Conservation (phyloP, 2,113 vertebrate genomes). For the Cygnus atratus region DNA sequence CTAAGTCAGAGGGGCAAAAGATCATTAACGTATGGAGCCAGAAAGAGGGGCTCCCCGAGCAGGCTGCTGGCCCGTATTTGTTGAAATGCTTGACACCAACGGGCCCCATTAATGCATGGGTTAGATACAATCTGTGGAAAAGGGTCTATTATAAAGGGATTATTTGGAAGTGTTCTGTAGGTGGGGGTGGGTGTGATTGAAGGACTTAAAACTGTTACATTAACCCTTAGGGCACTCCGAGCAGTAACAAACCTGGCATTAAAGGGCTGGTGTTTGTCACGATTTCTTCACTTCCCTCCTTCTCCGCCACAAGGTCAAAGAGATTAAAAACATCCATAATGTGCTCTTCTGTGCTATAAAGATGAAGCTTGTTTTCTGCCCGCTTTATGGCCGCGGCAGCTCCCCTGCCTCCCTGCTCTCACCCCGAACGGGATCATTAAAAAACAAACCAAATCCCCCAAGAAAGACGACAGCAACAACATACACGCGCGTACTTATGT, state of each 20-base stretch:
- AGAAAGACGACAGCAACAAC: not conserved
- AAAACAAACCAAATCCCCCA: not conserved
- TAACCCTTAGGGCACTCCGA: constrained; percentile 32
- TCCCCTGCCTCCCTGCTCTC: not conserved
- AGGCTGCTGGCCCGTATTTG: constrained; percentile 10
- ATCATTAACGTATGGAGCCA: constrained; percentile 50
- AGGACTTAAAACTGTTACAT: constrained; percentile 55
- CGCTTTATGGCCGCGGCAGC: not conserved
- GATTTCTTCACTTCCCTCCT: constrained; percentile 24
- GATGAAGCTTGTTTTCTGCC: not conserved
- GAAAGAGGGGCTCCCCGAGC: constrained; percentile 18
- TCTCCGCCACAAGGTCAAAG: constrained; percentile 22
- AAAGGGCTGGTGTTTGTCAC: constrained; percentile 25
- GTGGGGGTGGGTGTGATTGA: constrained; percentile 55
- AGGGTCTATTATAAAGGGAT: constrained; percentile 58
- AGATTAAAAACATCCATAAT: constrained; percentile 61
- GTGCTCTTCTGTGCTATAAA: not conserved
- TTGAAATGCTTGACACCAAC: constrained; percentile 56
- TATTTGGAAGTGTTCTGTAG: constrained; percentile 63
- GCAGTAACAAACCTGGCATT: constrained; percentile 50
- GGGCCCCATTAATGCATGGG: constrained; percentile 47
- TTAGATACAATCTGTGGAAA: constrained; percentile 70
- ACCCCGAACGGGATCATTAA: not conserved
- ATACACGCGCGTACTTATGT: not conserved
- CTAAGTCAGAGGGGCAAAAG: constrained; percentile 57